Evolutionary conservation across 2,797 vertebrate genomes (phyloP), one percentile per base, ranked within the genome.

Genomic region (Sebastes matsubarae): DNA sequence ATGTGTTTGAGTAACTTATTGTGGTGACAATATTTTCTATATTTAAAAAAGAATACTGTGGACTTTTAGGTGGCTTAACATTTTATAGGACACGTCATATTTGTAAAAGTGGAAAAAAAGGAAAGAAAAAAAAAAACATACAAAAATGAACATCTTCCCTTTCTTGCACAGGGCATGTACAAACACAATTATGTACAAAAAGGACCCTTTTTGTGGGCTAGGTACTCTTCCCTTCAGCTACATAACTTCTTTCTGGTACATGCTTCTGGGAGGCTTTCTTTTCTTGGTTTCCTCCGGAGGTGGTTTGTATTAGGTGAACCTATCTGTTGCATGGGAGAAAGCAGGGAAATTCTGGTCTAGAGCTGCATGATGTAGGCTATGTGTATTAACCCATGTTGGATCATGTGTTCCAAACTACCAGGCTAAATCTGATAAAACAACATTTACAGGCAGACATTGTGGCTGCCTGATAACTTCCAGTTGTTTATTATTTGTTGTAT

Each of bases 401-500:
- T 96, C 96, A 96, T 96, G 95, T 97, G 96, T 97, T 97, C 97
- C 97, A 95, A 96, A 96, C 95, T 94, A 96, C 96, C 95, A 96
- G 94, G 93, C 94, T 91, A 90, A 94, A 95, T 92, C 90, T 88
- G 92, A 92, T 91, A 90, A 94, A 95, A 94, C 95, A 96, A 95
- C 95, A 95, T 92, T 96, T 94, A 92, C 95, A 90, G 96, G 94
- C 95, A 94, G 95, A 89, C 87, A 92, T 82, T 88, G 94, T 94
- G 69, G 94, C 96, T 96, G 96, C 95, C 96, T 96, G 90, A 92
- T 96, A 95, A 96, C 91, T 96, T 96, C 96, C 96, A 96, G 93
- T 98, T 97, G 97, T 98, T 99, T 94, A 97, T 97, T 98, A 98
- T 98, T 97, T 99, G 97, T 99, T 98, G 97, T 99, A 98, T 97